Base-by-base conservation (phyloP, 2,113 vertebrate genomes). In the Podilymbus podiceps region DNA sequence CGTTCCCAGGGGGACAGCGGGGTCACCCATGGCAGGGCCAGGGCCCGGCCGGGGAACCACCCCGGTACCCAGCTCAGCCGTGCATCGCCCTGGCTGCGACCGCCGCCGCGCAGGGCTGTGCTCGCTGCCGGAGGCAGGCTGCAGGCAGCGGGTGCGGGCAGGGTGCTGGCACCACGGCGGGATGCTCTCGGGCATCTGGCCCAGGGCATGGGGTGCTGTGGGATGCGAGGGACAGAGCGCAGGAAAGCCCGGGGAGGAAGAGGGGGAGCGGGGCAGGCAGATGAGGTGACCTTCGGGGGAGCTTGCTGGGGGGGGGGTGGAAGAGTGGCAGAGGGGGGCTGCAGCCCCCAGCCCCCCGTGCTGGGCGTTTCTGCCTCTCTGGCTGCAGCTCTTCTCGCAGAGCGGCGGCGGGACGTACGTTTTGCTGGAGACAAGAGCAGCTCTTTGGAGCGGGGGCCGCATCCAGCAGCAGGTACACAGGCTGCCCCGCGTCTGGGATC, bases 351-450 rank as follows among this genome's bases (percentile, higher is more conserved):
- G 0, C 3, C 21, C 63, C 52, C n/a, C 3, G 4, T 4, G 20
- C 23, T 0, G 0, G 56, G 17, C 27, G 16, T 50, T 85, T 18
- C 52, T 72, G 40, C 56, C 56, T 18, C 63, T n/a, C 1, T 3
- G 59, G 47, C 5, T 21, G 80, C 23, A 50, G 80, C 12, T 66
- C 75, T 27, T 19, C 56, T 59, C 1, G 1, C 7, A 35, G 20
- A 46, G 15, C 60, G 16, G 23, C 0, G 5, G 4, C 1, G 7
- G 56, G 52, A 24, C 0, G 4, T 7, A 40, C 1, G 0, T 24
- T 52, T 17, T 17, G 50, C n/a, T 5, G 73, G 31, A 49, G 42
- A 55, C 10, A 0, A 0, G 67, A 84, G 44, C 52, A 19, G 44
- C 56, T 28, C 2, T 0, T 31, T 49, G 62, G 62, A 64, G 5